Percentiles rank a stretch among this genome's conserved stretches.
Evolutionary conservation across 1,140 invertebrate species (phyloP).

Genomic region (Drosophila pachea): DNA sequence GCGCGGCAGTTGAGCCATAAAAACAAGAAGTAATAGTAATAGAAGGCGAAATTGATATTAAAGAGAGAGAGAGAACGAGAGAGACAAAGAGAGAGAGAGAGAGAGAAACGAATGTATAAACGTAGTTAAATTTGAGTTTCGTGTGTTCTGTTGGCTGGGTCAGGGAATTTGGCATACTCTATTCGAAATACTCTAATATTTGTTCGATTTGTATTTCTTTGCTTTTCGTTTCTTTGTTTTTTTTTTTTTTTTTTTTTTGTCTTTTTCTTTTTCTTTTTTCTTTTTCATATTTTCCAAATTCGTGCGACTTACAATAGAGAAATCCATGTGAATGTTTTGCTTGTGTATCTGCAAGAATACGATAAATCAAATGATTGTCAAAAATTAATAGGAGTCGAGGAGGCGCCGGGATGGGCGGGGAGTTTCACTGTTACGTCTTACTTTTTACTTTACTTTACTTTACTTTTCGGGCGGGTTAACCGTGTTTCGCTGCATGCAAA

Average conservation of each 20-base stretch:
- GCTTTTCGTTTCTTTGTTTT: constrained; percentile 15
- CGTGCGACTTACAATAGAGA: constrained; percentile 77
- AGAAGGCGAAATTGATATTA: constrained; percentile 27
- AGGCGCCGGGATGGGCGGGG: constrained; percentile 5
- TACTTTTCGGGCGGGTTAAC: background rate
- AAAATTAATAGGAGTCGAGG: constrained; percentile 68
- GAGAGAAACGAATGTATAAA: constrained; percentile 18
- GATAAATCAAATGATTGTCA: constrained; percentile 72
- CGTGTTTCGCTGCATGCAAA: constrained; percentile 31
- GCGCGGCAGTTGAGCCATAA: constrained; percentile 42
- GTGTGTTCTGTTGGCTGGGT: constrained; percentile 27
- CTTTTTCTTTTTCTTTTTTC: constrained; percentile 32
- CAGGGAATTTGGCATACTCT: background rate
- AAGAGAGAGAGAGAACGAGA: constrained; percentile 4
- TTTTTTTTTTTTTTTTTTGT: constrained; percentile 15
- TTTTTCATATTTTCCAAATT: constrained; percentile 56
- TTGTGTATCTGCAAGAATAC: constrained; percentile 78
- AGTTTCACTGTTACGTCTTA: no score
- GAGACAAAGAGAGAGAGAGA: constrained; percentile 1
- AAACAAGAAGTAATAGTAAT: constrained; percentile 15
- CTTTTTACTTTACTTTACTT: no score
- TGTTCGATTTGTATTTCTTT: no score
- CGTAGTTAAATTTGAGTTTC: constrained; percentile 35
- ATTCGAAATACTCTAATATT: background rate
- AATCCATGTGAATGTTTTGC: constrained; percentile 78